Conservation (phyloP, 2,113 vertebrate genomes). For the Bufo gargarizans region DNA sequence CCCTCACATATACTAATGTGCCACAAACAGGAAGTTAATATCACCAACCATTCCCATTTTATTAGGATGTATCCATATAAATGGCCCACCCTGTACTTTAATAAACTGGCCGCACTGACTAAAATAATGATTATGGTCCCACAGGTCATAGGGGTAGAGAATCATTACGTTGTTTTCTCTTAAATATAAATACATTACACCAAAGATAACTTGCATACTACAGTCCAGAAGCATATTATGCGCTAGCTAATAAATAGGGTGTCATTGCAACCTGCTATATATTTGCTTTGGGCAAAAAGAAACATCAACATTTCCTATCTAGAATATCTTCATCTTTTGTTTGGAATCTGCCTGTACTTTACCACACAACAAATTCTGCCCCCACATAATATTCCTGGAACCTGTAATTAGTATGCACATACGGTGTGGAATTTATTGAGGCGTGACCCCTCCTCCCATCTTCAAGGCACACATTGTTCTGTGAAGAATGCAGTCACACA, state of each 20-base stretch:
- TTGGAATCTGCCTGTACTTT: slow-evolving; percentile 5
- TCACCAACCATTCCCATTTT: too few relatives aligned
- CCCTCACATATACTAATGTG: too few relatives aligned
- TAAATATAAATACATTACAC: background rate
- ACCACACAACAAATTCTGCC: slow-evolving; percentile 26
- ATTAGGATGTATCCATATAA: too few relatives aligned
- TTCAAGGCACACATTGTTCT: slow-evolving; percentile 53
- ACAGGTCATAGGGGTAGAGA: background rate
- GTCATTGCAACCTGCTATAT: background rate
- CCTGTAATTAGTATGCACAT: slow-evolving; percentile 50
- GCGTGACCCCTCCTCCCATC: slow-evolving; percentile 14
- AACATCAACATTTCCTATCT: slow-evolving; percentile 50
- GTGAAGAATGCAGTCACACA: slow-evolving; percentile 39
- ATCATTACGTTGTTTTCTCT: background rate
- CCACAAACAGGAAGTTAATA: too few relatives aligned
- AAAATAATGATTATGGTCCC: background rate
- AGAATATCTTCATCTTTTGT: background rate
- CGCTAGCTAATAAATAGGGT: background rate
- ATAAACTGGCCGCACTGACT: background rate
- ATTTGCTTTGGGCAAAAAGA: slow-evolving; percentile 21
- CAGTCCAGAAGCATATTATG: background rate
- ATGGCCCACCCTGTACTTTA: too few relatives aligned
- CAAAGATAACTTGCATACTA: background rate
- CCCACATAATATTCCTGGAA: slow-evolving; percentile 41
- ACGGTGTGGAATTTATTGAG: slow-evolving; percentile 50